Evolutionary conservation across 2,888 invertebrate genomes (phyloP), one percentile per base, ranked within the genome.

Genomic region (Pediacus dermestoides): DNA sequence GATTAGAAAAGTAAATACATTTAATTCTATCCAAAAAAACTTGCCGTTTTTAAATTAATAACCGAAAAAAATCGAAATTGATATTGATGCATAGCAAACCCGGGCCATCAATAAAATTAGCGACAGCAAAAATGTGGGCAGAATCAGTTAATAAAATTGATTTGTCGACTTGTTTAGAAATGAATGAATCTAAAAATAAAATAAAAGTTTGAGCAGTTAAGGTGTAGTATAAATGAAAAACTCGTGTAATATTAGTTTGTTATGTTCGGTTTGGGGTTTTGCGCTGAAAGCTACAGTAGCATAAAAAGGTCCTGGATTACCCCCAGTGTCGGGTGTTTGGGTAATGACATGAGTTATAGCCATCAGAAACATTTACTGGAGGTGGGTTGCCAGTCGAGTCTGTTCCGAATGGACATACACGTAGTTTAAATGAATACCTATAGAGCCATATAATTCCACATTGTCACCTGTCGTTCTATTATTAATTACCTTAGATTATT

Each of bases 291-390:
- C 37, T 40, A 44, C 40, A 44, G 48, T 54, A 42, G 54, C 51
- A 50, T 50, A 57, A 57, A 57, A 60, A 38, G 54, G 50, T 42
- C 49, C 50, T 39, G 57, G 56, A 33, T 57, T 58, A 57, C 55
- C 53, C 43, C 46, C 15, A 32, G 37, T 36, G 35, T 26, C 32
- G 45, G 21, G 41, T 59, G 52, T 59, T 57, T 53, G 57, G 58
- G 50, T 56, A 53, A 53, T 51, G 56, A 55, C 57, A 59, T 67
- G 65, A 68, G 52, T 63, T 64, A 68, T 64, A 47, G 64, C 67
- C 61, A 63, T 67, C 67, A 67, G 62, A 63, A 67, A 66, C 67
- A 67, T 64, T 64, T 59, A 63, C 60, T 50, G 57, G 55, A 60
- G 57, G 61, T 56, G 57, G 56, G 47, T 39, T 46, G 39, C 41